phyloP scores from a whole-genome alignment of 2,888 invertebrate species.

The Clistopyga incitator region DNA sequence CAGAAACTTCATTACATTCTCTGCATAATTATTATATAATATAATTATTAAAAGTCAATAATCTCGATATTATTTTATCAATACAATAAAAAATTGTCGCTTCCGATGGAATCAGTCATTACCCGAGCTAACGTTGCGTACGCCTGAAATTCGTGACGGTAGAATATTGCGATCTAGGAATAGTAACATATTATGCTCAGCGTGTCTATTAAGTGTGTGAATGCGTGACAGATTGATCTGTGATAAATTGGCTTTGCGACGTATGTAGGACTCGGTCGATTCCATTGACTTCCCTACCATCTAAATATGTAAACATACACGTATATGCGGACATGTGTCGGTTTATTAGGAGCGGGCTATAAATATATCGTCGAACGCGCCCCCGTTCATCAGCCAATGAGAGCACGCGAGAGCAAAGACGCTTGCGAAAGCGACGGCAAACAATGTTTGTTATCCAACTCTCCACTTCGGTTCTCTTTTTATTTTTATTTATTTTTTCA shows the following conservation, averaged over 20 bases:
- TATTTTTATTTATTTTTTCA: conserved; percentile 14
- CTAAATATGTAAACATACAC: not conserved
- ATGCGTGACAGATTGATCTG: not conserved
- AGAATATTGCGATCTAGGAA: not conserved
- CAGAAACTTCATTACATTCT: no score
- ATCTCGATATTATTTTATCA: no score
- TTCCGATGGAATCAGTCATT: not conserved
- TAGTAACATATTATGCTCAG: not conserved
- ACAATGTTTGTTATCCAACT: conserved; percentile 52
- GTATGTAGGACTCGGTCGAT: conserved; percentile 12
- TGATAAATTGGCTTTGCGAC: not conserved
- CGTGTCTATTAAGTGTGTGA: not conserved
- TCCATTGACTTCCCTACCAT: not conserved
- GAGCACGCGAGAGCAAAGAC: conserved; percentile 2
- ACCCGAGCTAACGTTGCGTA: not conserved
- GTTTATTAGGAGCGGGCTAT: conserved; percentile 16
- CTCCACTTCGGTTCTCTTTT: not conserved
- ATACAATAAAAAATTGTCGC: not conserved
- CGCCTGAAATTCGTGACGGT: not conserved
- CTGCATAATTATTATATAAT: no score
- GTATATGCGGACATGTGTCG: not conserved
- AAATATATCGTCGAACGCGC: conserved; percentile 39
- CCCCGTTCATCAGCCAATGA: conserved; percentile 54
- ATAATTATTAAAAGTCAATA: no score
- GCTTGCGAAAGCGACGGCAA: conserved; percentile 45